Evolutionary conservation across 2,113 vertebrate species (phyloP).

Genomic region (Hirundichthys speculiger): DNA sequence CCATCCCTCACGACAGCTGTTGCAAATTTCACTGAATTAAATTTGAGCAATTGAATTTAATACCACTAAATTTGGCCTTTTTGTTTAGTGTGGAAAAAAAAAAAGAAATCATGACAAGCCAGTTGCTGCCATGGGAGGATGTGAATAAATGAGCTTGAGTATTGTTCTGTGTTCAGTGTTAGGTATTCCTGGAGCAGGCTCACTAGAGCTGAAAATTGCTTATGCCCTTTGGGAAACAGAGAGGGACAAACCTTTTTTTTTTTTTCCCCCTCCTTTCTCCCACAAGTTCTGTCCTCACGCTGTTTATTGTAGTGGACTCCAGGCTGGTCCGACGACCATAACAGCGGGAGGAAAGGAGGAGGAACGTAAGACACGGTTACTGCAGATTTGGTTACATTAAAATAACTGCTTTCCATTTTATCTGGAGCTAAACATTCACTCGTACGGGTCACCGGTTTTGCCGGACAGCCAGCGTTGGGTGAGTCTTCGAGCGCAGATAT

Average conservation of each 20-base stretch:
- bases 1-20: background rate
- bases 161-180: constrained; percentile 74
- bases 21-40: background rate
- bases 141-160: constrained; percentile 73
- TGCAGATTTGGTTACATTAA: constrained; percentile 1
- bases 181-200: constrained; percentile 69
- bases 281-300: constrained; percentile 33
- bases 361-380: background rate
- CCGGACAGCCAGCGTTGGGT: constrained; percentile 6
- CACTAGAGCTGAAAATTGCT: constrained; percentile 83
- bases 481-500: constrained; percentile 8
- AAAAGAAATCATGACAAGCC: constrained; percentile 37
- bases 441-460: constrained; percentile 17
- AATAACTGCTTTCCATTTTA: background rate
- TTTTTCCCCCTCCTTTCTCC: background rate
- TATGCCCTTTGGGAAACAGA: constrained; percentile 65
- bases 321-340: constrained; percentile 15
- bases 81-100: constrained; percentile 29
- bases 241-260: constrained; percentile 51
- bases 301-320: constrained; percentile 19
- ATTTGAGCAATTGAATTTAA: background rate
- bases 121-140: constrained; percentile 42
- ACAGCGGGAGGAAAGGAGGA: too few species aligned
- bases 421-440: constrained; percentile 21
- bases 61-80: constrained; percentile 36